Conservation (phyloP, 2,113 vertebrate species). For the Ranitomeya imitator region DNA sequence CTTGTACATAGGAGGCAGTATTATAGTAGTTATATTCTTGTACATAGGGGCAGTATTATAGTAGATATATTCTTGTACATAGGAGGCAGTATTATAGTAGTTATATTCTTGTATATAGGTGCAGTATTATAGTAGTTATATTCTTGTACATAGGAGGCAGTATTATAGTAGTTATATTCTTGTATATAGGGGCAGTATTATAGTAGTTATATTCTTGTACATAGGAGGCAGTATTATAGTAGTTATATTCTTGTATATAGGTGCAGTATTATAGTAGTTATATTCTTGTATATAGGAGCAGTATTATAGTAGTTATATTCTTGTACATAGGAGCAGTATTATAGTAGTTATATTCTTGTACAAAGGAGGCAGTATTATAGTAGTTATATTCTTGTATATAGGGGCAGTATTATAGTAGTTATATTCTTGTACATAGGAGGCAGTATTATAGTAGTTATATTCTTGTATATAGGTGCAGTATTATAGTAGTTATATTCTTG, state of each 20-base stretch:
- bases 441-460: conserved; percentile 1
- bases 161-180: conserved; percentile 17
- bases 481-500: background rate
- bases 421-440: background rate
- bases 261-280: too few species aligned
- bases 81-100: background rate
- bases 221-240: too few species aligned
- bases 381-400: too few species aligned
- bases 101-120: background rate
- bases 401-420: background rate
- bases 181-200: background rate
- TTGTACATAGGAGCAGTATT: background rate
- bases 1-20: background rate
- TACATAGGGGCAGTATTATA: conserved; percentile 1
- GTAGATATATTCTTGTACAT: conserved; percentile 7
- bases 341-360: conserved; percentile 3
- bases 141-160: background rate
- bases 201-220: too few species aligned
- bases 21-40: conserved; percentile 9
- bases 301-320: too few species aligned
- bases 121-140: conserved; percentile 9
- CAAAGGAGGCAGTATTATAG: background rate
- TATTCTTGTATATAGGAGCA: too few species aligned
- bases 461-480: conserved; percentile 2
- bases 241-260: too few species aligned